Percentiles rank a stretch among this genome's conserved stretches.
phyloP scores from a whole-genome alignment of 2,888 invertebrate species.

The Orthosia gracilis region DNA sequence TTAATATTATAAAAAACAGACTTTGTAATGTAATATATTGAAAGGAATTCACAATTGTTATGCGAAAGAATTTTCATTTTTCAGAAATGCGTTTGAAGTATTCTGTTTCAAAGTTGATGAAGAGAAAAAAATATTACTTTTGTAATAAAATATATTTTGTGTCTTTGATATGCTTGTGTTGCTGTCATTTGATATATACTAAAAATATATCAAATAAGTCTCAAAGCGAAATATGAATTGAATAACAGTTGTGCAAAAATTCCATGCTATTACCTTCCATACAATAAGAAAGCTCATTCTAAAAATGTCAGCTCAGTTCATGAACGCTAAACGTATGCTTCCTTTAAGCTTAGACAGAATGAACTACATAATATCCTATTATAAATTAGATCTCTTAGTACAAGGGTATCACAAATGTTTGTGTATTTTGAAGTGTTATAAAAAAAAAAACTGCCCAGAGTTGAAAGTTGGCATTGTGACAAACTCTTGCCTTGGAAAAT shows the following conservation, averaged over 20 bases:
- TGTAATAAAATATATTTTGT: slow-evolving; percentile 14
- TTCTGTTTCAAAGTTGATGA: slow-evolving; percentile 13
- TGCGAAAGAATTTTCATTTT: slow-evolving; percentile 27
- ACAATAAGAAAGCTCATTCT: background rate
- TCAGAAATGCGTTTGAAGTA: slow-evolving; percentile 21
- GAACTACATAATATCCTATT: background rate
- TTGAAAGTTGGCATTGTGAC: too few relatives aligned
- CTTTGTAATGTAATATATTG: slow-evolving; percentile 15
- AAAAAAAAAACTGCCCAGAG: too few relatives aligned
- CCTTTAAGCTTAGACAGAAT: background rate
- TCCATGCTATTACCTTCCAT: background rate
- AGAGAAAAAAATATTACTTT: background rate
- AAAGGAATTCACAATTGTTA: slow-evolving; percentile 19
- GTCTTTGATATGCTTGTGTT: background rate
- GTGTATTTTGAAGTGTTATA: too few relatives aligned
- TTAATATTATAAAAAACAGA: background rate
- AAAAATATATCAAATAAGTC: too few relatives aligned
- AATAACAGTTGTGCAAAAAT: background rate
- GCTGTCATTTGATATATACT: background rate
- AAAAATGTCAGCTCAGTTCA: background rate
- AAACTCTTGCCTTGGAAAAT: too few relatives aligned
- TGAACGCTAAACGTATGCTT: background rate
- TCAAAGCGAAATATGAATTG: background rate
- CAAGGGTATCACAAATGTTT: background rate
- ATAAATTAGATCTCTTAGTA: background rate